Percentiles rank a stretch among this genome's conserved stretches.
phyloP scores from a whole-genome alignment of 2,888 invertebrate species.

The Dicyrtoma fusca region DNA sequence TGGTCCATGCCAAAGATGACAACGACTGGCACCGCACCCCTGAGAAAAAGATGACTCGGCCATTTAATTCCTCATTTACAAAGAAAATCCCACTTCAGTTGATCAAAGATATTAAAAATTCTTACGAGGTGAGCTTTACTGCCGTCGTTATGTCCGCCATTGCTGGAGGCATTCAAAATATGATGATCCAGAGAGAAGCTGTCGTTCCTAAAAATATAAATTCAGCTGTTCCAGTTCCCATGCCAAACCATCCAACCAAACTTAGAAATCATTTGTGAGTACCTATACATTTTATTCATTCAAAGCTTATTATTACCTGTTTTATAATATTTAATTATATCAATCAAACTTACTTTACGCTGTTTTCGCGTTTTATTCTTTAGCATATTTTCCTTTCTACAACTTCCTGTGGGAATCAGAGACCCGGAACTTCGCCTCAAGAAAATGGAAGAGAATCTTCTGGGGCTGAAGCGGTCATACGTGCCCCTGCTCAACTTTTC shows the following conservation, averaged over 20 bases:
- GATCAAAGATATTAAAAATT: constrained; percentile 42
- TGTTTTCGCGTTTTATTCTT: neutral
- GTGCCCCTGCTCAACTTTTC: constrained; percentile 17
- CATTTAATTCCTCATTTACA: constrained; percentile 41
- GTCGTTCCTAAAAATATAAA: constrained; percentile 35
- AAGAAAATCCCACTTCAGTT: constrained; percentile 40
- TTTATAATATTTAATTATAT: neutral
- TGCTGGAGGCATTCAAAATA: constrained; percentile 49
- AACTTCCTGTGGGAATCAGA: neutral
- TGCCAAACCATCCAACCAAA: constrained; percentile 10
- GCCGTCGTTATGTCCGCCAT: constrained; percentile 48
- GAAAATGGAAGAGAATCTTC: neutral
- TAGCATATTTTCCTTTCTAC: constrained; percentile 13
- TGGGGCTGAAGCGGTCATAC: neutral
- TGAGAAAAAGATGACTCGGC: constrained; percentile 25
- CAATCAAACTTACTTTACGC: neutral
- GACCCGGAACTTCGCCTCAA: neutral
- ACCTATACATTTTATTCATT: neutral
- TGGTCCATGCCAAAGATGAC: constrained; percentile 39
- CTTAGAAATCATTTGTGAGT: constrained; percentile 15
- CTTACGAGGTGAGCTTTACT: constrained; percentile 39
- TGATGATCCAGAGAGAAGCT: constrained; percentile 38
- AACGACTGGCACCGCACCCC: constrained; percentile 45
- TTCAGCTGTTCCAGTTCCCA: constrained; percentile 26
- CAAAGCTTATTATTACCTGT: neutral